Percentiles rank a stretch among this genome's conserved stretches.
phyloP scores from a whole-genome alignment of 2,113 vertebrate genomes.

The Aldabrachelys gigantea region DNA sequence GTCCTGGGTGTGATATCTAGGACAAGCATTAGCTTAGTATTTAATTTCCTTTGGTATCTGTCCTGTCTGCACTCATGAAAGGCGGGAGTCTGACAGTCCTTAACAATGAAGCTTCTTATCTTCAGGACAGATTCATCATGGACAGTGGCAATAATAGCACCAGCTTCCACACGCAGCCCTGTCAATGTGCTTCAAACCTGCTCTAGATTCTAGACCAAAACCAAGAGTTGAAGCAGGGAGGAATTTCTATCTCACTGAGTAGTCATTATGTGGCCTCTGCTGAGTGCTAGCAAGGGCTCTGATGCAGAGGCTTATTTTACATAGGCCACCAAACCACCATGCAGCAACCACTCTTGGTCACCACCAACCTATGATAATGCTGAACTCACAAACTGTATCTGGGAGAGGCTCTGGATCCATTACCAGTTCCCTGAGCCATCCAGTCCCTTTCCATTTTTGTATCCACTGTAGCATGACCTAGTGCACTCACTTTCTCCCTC shows the following conservation, averaged over 20 bases:
- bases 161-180: neutral
- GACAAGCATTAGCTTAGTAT: neutral
- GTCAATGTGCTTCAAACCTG: rapidly evolving
- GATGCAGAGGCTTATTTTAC: neutral
- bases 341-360: neutral
- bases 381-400: neutral
- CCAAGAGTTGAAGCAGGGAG: neutral
- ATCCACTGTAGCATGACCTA: neutral
- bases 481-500: neutral
- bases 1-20: rapidly evolving
- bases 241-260: neutral
- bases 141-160: neutral
- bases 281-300: neutral
- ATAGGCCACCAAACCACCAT: neutral
- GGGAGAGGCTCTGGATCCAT: neutral
- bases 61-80: neutral
- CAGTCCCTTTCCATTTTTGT: neutral
- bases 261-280: neutral
- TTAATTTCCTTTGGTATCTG: neutral
- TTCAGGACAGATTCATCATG: neutral
- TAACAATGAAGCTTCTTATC: neutral
- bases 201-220: neutral
- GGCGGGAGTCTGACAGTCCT: neutral
- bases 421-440: neutral
- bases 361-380: neutral